A percentile compares a stretch with the other conserved stretches of the same genome.
phyloP scores from a whole-genome alignment of 2,797 vertebrate species.

The Myotis vivesi region DNA sequence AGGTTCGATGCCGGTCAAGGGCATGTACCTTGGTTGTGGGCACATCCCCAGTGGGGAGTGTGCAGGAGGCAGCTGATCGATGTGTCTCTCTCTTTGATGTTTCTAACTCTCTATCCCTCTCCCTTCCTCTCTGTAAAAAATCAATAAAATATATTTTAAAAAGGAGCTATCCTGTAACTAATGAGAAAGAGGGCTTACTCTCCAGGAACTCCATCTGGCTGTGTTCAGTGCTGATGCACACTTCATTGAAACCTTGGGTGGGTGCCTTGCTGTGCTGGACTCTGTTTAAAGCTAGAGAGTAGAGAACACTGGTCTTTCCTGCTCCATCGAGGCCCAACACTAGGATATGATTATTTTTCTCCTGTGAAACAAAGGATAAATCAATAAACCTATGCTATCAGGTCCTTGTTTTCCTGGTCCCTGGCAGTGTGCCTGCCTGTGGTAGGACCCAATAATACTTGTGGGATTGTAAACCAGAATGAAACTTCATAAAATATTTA shows the following conservation, averaged over 20 bases:
- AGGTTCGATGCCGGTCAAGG: too few relatives aligned
- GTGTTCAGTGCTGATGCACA: slow-evolving; percentile 89
- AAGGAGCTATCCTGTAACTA: background rate
- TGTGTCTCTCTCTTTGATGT: too few relatives aligned
- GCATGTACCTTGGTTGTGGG: too few relatives aligned
- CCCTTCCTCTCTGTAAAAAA: too few relatives aligned
- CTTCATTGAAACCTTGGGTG: slow-evolving; percentile 91
- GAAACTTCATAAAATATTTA: background rate
- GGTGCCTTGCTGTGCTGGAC: slow-evolving; percentile 87
- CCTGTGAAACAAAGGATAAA: slow-evolving; percentile 67
- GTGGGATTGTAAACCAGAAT: background rate
- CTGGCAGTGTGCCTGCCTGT: background rate
- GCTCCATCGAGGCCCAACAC: slow-evolving; percentile 94
- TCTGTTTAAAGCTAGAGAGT: slow-evolving; percentile 87
- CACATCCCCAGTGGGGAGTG: too few relatives aligned
- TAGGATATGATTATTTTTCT: slow-evolving; percentile 89
- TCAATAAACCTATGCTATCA: background rate
- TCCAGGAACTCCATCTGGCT: slow-evolving; percentile 93
- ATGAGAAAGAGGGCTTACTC: slow-evolving; percentile 85
- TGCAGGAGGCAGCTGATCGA: too few relatives aligned
- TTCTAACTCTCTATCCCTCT: too few relatives aligned
- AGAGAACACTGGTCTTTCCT: slow-evolving; percentile 94
- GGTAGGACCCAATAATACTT: background rate
- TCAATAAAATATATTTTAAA: too few relatives aligned
- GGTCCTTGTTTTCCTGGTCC: background rate